Conservation (phyloP, 2,797 vertebrate species). For the Botia almorhae region DNA sequence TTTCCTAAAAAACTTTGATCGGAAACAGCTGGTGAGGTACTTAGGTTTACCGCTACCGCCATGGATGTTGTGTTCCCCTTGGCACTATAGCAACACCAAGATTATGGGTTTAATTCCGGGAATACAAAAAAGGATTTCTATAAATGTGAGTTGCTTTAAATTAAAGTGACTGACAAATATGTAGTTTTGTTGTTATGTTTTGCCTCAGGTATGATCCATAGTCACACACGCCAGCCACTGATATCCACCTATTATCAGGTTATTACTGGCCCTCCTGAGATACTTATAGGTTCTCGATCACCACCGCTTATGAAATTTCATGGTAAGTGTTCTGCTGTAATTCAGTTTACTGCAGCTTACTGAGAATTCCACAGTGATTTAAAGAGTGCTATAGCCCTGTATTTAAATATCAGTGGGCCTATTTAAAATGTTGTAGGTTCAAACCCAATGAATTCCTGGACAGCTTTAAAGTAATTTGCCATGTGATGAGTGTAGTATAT, state of each 20-base stretch:
- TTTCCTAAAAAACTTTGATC: not conserved
- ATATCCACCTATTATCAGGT: slow-evolving; percentile 73
- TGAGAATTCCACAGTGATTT: not conserved
- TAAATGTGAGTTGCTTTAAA: not conserved
- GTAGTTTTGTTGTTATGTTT: slow-evolving; percentile 6
- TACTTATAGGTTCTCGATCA: slow-evolving; percentile 79
- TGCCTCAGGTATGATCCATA: slow-evolving; percentile 73
- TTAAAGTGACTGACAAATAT: not conserved
- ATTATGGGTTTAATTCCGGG: not conserved
- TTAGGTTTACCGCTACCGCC: not conserved
- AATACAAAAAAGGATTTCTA: not conserved
- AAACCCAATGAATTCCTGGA: not conserved
- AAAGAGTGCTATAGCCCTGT: not conserved
- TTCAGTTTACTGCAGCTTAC: slow-evolving; percentile 3
- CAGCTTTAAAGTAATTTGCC: no score
- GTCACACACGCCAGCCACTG: slow-evolving; percentile 81
- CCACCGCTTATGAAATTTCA: slow-evolving; percentile 79
- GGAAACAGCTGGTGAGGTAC: not conserved
- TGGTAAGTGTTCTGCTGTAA: slow-evolving; percentile 68
- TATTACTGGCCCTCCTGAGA: slow-evolving; percentile 68
- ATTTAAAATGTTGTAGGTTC: not conserved
- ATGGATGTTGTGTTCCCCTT: not conserved
- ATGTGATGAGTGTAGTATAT: not conserved
- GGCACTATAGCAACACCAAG: not conserved
- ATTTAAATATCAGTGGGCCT: not conserved